Percentiles rank a stretch among this genome's conserved stretches.
phyloP scores from a whole-genome alignment of 2,888 invertebrate species.

The Agrypnus murinus region DNA sequence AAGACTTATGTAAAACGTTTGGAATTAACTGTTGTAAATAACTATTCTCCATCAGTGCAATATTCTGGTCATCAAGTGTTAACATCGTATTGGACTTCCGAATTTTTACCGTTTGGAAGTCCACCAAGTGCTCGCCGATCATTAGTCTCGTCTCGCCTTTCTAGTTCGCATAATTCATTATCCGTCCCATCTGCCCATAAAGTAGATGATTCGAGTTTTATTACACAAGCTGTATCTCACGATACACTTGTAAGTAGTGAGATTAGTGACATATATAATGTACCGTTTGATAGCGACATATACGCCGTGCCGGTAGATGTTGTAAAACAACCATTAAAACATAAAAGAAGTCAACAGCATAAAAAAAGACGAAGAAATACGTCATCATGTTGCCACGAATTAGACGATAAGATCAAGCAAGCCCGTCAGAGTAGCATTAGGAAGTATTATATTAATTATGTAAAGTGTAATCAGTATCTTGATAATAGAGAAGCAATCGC shows the following conservation, averaged over 20 bases:
- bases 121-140: constrained; percentile 86
- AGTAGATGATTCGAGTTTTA: constrained; percentile 89
- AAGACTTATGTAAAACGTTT: constrained; percentile 43
- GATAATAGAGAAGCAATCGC: constrained; percentile 64
- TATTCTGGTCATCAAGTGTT: constrained; percentile 46
- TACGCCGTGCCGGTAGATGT: constrained; percentile 91
- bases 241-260: constrained; percentile 85
- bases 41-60: constrained; percentile 16
- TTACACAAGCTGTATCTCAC: constrained; percentile 91
- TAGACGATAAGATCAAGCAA: constrained; percentile 58
- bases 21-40: constrained; percentile 1
- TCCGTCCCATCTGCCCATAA: constrained; percentile 81
- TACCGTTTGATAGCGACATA: constrained; percentile 91
- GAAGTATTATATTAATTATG: constrained; percentile 45
- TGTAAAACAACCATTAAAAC: constrained; percentile 76
- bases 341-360: constrained; percentile 71
- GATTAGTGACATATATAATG: constrained; percentile 90
- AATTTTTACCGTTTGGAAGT: constrained; percentile 74
- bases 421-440: constrained; percentile 45
- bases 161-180: constrained; percentile 90
- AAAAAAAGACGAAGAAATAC: constrained; percentile 63
- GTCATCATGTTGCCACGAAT: constrained; percentile 71
- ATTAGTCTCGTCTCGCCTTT: constrained; percentile 84
- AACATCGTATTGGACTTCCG: constrained; percentile 73
- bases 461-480: constrained; percentile 56